Base-by-base conservation (phyloP, 1,140 invertebrate species). In the Pseudomyrmex sp. region DNA sequence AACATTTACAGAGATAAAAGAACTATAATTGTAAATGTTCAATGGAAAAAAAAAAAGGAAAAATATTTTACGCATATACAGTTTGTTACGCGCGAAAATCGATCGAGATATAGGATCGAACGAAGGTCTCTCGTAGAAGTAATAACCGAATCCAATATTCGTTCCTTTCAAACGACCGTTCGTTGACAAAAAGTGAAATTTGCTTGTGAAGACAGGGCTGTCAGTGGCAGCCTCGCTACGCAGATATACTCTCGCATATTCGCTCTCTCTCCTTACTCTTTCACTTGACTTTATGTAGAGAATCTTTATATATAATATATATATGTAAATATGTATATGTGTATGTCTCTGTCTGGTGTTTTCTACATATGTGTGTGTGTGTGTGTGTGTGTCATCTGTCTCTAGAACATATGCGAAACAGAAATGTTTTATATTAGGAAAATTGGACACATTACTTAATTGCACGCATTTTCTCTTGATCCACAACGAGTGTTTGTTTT, bases 61-160 rank as follows among this genome's bases (percentile, higher is more conserved):
- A 80, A 59, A 44, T 66, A 72, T 80, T 72, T 80, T 70, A 35
- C 35, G 20, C 52, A n/a, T 15, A 44, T 48, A 10, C 66, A 84
- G 59, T 79, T 58, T 58, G 86, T 69, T 85, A 46, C 62, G 52
- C 12, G 58, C 12, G 58, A n/a, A 48, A 18, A 63, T 56, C 76
- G 58, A 82, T 86, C 56, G 82, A 62, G 15, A 88, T 84, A 91
- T 79, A 59, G 56, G 83, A 89, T 88, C 79, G 88, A 85, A 85
- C 88, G 86, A 92, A 92, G 88, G 88, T 91, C 35, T 35, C 88
- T 35, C 88, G 91, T 91, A 91, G 89, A 92, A 91, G 93, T 93
- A 93, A 94, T 94, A 94, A 93, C 92, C 90, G 90, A 90, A 93
- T 94, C 91, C 92, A 93, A 94, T 93, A 94, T 93, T 93, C 91